A percentile compares a stretch with the other conserved stretches of the same genome.
phyloP scores from a whole-genome alignment of 2,888 invertebrate species.

The Liposcelis brunnea region DNA sequence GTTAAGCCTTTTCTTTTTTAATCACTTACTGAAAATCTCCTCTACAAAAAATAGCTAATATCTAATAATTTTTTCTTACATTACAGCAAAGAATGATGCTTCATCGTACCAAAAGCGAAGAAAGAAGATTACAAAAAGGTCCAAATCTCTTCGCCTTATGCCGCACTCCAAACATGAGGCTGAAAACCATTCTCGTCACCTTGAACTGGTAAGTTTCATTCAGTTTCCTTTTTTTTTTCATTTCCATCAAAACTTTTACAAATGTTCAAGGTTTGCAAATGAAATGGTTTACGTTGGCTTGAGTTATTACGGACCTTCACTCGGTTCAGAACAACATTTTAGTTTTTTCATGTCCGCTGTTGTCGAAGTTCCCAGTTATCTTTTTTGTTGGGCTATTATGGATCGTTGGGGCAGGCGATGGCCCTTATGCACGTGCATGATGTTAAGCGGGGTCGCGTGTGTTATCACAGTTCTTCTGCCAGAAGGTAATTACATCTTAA shows the following conservation, averaged over 20 bases:
- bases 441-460: slow-evolving; percentile 68
- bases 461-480: slow-evolving; percentile 71
- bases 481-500: slow-evolving; percentile 35
- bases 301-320: slow-evolving; percentile 77
- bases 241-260: no score
- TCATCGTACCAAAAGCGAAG: slow-evolving; percentile 36
- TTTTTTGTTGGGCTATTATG: slow-evolving; percentile 77
- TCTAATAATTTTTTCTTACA: neutral
- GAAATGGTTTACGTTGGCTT: slow-evolving; percentile 84
- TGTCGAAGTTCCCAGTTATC: slow-evolving; percentile 77
- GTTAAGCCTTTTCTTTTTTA: no score
- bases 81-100: slow-evolving; percentile 48
- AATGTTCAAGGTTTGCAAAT: slow-evolving; percentile 51
- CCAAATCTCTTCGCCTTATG: slow-evolving; percentile 47
- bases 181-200: slow-evolving; percentile 72
- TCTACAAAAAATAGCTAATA: no score
- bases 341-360: slow-evolving; percentile 75
- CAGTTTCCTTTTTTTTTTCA: no score
- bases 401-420: slow-evolving; percentile 74
- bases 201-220: slow-evolving; percentile 58
- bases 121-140: slow-evolving; percentile 28
- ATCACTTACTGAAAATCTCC: no score
- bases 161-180: slow-evolving; percentile 72
- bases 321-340: slow-evolving; percentile 74
- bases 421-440: slow-evolving; percentile 75